These are phyloP conservation scores for Venturia canescens DNA, from an alignment of 1,140 invertebrate species.

Conservation along the genomic window DNA sequence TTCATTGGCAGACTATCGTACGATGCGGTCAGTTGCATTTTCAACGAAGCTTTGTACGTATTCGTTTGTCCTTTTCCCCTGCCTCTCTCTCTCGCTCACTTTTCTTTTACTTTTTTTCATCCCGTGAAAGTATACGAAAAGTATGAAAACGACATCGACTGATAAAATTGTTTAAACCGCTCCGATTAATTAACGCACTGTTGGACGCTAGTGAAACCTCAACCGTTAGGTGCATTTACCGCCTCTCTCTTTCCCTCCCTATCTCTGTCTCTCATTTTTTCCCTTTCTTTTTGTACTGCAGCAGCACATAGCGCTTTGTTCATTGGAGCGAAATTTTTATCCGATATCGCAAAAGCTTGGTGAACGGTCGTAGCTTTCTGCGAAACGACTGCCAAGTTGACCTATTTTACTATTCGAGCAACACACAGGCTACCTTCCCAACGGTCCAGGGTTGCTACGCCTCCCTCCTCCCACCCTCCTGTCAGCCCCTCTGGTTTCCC, in stretches of 20 bases:
- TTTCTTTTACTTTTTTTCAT: too few species aligned
- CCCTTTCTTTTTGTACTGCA: background rate
- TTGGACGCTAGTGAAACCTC: slow-evolving; percentile 3
- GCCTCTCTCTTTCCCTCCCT: background rate
- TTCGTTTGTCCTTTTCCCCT: too few species aligned
- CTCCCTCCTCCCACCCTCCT: background rate
- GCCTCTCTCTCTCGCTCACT: too few species aligned
- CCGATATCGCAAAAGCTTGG: slow-evolving; percentile 37
- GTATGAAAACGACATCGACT: slow-evolving; percentile 1
- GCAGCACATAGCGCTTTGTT: slow-evolving; percentile 22
- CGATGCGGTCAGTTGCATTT: too few species aligned
- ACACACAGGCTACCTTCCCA: background rate
- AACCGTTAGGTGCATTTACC: slow-evolving; percentile 7
- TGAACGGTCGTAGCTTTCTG: slow-evolving; percentile 35
- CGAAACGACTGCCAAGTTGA: slow-evolving; percentile 42
- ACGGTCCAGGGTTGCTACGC: background rate
- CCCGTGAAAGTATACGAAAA: background rate
- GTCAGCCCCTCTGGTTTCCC: background rate
- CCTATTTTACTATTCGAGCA: slow-evolving; percentile 24
- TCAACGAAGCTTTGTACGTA: too few species aligned
- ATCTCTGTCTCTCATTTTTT: background rate
- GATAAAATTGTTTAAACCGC: slow-evolving; percentile 27
- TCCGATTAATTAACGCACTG: slow-evolving; percentile 38
- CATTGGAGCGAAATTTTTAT: slow-evolving; percentile 40
- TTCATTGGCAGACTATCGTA: too few species aligned